phyloP scores from a whole-genome alignment of 2,888 invertebrate genomes.

The Cremastobaeus sp. region DNA sequence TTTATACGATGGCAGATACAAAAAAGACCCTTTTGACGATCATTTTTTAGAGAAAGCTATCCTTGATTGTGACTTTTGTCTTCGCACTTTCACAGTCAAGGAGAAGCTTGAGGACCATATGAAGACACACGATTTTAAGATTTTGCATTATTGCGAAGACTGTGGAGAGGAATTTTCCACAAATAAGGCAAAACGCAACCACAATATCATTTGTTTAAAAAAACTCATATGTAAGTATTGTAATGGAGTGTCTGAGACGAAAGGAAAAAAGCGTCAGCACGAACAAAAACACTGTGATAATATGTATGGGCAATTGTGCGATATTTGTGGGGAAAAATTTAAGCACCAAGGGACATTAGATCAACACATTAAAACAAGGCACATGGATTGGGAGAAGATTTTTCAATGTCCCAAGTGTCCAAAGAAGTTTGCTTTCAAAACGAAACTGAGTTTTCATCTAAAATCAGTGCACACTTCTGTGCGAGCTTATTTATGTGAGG shows the following conservation, averaged over 20 bases:
- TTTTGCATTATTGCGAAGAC: slow-evolving; percentile 75
- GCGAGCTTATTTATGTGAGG: slow-evolving; percentile 75
- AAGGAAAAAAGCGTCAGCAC: slow-evolving; percentile 76
- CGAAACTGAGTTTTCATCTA: slow-evolving; percentile 75
- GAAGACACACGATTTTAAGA: slow-evolving; percentile 73
- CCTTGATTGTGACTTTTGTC: slow-evolving; percentile 76
- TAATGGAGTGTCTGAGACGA: slow-evolving; percentile 71
- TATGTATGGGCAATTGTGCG: slow-evolving; percentile 74
- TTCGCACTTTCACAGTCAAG: slow-evolving; percentile 67
- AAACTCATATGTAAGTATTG: slow-evolving; percentile 75
- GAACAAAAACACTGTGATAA: slow-evolving; percentile 76
- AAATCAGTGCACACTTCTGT: slow-evolving; percentile 75
- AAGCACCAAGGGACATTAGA: slow-evolving; percentile 77
- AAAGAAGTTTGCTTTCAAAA: slow-evolving; percentile 76
- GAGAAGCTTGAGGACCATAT: slow-evolving; percentile 73
- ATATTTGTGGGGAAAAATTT: slow-evolving; percentile 76
- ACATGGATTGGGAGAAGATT: slow-evolving; percentile 76
- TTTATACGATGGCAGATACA: slow-evolving; percentile 71
- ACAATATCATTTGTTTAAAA: slow-evolving; percentile 71
- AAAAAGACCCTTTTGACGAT: slow-evolving; percentile 46
- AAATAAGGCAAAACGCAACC: slow-evolving; percentile 72
- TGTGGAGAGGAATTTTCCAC: slow-evolving; percentile 73
- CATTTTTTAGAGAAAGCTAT: slow-evolving; percentile 52
- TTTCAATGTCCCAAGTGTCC: slow-evolving; percentile 76
- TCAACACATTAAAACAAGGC: slow-evolving; percentile 75